These are phyloP conservation scores for Lontra canadensis DNA, from an alignment of 2,113 vertebrate genomes.

Conservation along the genomic window DNA sequence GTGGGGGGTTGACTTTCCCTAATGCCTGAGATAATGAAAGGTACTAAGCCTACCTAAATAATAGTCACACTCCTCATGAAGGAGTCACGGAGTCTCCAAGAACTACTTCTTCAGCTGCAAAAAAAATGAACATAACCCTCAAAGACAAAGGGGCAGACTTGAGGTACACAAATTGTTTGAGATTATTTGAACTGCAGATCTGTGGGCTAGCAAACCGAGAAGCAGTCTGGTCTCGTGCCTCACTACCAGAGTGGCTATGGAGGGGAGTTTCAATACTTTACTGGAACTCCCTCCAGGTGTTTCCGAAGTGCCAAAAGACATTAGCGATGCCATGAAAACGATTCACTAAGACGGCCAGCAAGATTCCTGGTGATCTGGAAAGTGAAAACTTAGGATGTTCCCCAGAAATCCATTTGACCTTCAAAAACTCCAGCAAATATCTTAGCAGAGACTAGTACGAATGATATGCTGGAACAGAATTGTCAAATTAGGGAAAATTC, in stretches of 20 bases:
- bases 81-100: background rate
- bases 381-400: background rate
- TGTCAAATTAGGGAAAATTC: background rate
- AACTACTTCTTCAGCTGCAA: background rate
- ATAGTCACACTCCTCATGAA: background rate
- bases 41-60: background rate
- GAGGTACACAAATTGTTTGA: background rate
- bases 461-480: background rate
- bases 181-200: background rate
- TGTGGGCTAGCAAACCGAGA: background rate
- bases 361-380: background rate
- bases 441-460: background rate
- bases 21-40: background rate
- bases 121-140: background rate
- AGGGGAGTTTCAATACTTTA: background rate
- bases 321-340: background rate
- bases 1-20: accelerated
- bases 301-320: background rate
- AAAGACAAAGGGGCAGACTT: background rate
- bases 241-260: accelerated
- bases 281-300: background rate
- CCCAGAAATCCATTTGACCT: background rate
- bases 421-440: background rate
- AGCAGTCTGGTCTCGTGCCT: background rate
- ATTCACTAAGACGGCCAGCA: background rate